Base-by-base conservation (phyloP, 2,888 invertebrate species). In the Entomobrya multifasciata region DNA sequence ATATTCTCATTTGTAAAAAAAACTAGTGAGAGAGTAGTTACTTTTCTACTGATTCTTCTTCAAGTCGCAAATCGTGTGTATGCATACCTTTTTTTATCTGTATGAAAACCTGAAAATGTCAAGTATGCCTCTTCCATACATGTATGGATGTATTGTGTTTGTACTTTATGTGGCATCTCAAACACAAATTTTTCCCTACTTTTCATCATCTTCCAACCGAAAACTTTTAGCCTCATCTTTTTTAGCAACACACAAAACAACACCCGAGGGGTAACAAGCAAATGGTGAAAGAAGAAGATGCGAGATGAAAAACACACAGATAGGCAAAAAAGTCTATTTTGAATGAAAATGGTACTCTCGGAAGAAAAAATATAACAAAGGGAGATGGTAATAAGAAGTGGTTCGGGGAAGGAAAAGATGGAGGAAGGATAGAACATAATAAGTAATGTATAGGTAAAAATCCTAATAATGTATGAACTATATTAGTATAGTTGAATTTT, bases 221-320 rank as follows among this genome's bases (percentile, higher is more conserved):
- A 36, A 36, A 25, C 47, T 47, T 17, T 13, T 41, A 8, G 17
- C 1, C 22, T 36, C 36, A 10, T 49, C 15, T 27, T 13, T 47
- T 6, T 6, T 4, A 27, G 70, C 49, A 20, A n/a, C 70, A 70
- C 8, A 4, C 5, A 36, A 70, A 60, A 49, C 70, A 49, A 70
- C 70, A 41, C 70, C 70, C 70, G 47, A 49, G 70, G 67, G 70
- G 70, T 70, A 44, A 70, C 36, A 25, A 70, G 41, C 49, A 36
- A n/a, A 15, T 70, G 47, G 70, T 25, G 10, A 47, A 49, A 10
- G 44, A 47, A 47, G 22, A 36, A 25, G 17, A 47, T 8, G n/a
- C 47, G n/a, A 1, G n/a, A 70, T n/a, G 49, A 47, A 25, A 36
- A 70, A 25, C 70, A 49, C 44, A 70, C 70, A 20, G 11, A 27